Percentiles rank a stretch among this genome's conserved stretches.
Evolutionary conservation across 2,113 vertebrate genomes (phyloP).

Genomic region (Cyprinodon brontotheroides): DNA sequence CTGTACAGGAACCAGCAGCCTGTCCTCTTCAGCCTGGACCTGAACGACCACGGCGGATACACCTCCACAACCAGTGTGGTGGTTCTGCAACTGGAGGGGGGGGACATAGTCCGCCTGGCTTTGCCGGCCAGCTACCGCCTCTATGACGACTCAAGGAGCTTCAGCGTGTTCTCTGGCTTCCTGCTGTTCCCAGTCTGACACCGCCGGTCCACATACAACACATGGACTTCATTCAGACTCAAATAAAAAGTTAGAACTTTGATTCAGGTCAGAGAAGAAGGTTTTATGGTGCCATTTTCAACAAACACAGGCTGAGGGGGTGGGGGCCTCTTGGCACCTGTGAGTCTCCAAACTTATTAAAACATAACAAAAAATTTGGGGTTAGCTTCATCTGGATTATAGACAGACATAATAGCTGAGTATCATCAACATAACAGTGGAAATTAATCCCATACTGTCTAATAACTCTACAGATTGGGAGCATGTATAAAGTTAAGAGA

Average conservation of each 20-base stretch:
- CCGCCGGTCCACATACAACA: background rate
- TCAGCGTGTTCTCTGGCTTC: constrained; percentile 72
- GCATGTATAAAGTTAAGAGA: no score
- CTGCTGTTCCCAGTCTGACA: constrained; percentile 58
- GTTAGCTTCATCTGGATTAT: no score
- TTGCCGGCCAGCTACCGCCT: constrained; percentile 71
- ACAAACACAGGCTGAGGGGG: background rate
- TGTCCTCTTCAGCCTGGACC: constrained; percentile 57
- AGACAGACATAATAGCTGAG: no score
- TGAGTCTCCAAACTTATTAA: no score
- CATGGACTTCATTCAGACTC: background rate
- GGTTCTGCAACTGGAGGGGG: constrained; percentile 52
- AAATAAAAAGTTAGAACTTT: background rate
- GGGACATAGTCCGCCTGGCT: constrained; percentile 44
- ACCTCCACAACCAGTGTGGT: constrained; percentile 23
- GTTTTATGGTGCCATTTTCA: background rate
- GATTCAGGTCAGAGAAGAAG: background rate
- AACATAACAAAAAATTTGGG: no score
- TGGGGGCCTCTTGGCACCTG: no score
- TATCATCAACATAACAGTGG: no score
- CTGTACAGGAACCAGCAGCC: constrained; percentile 63
- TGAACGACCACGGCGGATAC: constrained; percentile 73
- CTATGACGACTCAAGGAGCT: constrained; percentile 68
- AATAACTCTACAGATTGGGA: no score
- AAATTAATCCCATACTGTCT: no score